Evolutionary conservation across 2,797 vertebrate genomes (phyloP).

Genomic region (Pelochelys cantorii): DNA sequence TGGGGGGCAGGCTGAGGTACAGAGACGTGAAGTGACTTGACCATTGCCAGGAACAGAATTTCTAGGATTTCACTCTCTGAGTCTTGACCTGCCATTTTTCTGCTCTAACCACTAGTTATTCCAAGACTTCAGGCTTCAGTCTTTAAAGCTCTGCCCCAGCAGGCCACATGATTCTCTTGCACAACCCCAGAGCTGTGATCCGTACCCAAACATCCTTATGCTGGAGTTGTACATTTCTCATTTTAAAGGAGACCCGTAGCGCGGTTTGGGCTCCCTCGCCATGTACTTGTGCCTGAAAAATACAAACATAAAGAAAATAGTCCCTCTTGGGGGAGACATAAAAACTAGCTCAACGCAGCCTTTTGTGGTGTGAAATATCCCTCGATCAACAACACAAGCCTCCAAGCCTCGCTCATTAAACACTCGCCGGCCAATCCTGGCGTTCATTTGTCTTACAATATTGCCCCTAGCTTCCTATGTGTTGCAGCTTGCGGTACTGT

Average conservation of each 20-base stretch:
- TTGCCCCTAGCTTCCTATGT: rapidly evolving
- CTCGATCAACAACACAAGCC: rapidly evolving
- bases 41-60: neutral
- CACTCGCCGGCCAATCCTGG: neutral
- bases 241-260: neutral
- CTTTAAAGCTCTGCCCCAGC: neutral
- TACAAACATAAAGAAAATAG: rapidly evolving
- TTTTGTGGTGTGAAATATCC: neutral
- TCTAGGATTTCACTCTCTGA: neutral
- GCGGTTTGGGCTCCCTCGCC: neutral
- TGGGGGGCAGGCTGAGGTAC: neutral
- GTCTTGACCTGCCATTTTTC: too few species aligned
- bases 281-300: neutral
- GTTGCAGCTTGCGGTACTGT: slow-evolving; percentile 41
- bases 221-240: rapidly evolving
- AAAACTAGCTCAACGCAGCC: neutral
- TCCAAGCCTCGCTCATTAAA: too few species aligned
- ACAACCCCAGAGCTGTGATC: neutral
- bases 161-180: neutral
- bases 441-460: slow-evolving; percentile 28
- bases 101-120: neutral
- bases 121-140: neutral
- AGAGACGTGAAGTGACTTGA: neutral
- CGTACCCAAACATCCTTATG: rapidly evolving
- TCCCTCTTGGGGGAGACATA: neutral